Base-by-base conservation (phyloP, 2,113 vertebrate genomes). In the Callorhinus ursinus region DNA sequence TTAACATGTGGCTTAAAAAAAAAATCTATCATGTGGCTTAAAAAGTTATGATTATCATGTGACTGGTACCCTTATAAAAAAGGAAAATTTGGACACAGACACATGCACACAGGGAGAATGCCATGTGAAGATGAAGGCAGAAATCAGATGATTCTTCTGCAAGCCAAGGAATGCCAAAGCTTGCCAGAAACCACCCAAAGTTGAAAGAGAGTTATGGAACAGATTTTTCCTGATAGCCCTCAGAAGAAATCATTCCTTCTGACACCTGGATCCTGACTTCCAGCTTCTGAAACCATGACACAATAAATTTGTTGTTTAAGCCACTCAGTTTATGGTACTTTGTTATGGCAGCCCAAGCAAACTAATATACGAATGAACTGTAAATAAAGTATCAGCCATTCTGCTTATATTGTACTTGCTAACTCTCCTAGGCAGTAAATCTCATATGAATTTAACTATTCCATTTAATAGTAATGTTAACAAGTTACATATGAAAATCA, bases 391-490 rank as follows among this genome's bases (percentile, higher is more conserved):
- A 42, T 61, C 55, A 92, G 21, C 18, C 16, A 67, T 67, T 81
- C 28, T 84, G 31, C 31, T 83, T 92, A 4, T 31, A 42, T 87
- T 86, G 82, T 74, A 92, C 36, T 85, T 72, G 19, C 22, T 79
- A n/a, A 79, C 36, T 42, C 5, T 42, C 22, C 33, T 82, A 82
- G 13, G 71, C 4, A 21, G 1, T 39, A 82, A 96, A 49, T 72
- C n/a, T 94, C 53, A 74, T 51, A 22, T 83, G 84, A 46, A 39
- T 61, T 88, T 93, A 95, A 65, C 15, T 65, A 76, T n/a, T n/a
- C 3, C 19, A 85, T 28, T 83, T 96, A 91, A 80, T 39, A 95
- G 49, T 80, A 85, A 88, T 81, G 10, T 42, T 83, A 80, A 83
- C 15, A 94, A 13, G 8, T 71, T 65, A 80, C 9, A 83, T 26